Conservation (phyloP, 1,140 invertebrate genomes). For the Drosophila navojoa region DNA sequence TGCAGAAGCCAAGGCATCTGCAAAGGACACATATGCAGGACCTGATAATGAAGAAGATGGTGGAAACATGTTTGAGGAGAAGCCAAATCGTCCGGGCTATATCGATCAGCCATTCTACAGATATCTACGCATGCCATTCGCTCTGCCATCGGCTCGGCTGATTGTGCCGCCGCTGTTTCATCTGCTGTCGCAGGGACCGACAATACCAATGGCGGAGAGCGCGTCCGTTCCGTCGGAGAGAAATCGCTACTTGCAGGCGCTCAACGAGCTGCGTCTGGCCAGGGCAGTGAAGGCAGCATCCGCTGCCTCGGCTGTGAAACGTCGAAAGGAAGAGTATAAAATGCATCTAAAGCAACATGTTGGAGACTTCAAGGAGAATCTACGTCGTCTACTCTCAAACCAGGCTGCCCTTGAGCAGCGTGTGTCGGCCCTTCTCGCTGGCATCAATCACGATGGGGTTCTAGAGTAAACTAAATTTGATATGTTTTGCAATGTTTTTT, state of each 20-base stretch:
- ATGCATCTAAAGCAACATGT: background rate
- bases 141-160: background rate
- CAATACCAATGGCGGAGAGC: background rate
- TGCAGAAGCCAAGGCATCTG: too few relatives aligned
- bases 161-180: conserved; percentile 11
- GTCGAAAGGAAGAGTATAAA: background rate
- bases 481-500: too few relatives aligned
- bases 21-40: too few relatives aligned
- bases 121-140: background rate
- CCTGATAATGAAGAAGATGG: too few relatives aligned
- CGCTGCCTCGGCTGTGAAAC: background rate
- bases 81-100: background rate
- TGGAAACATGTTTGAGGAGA: background rate
- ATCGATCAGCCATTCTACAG: background rate
- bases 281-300: conserved; percentile 5
- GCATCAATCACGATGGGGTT: background rate
- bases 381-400: conserved; percentile 22
- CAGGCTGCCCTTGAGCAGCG: conserved; percentile 21
- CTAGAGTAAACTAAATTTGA: too few relatives aligned
- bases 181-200: background rate
- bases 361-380: conserved; percentile 18
- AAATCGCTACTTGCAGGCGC: conserved; percentile 4
- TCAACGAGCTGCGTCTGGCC: conserved; percentile 19
- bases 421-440: conserved; percentile 1
- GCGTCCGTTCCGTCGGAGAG: background rate